A percentile compares a stretch with the other conserved stretches of the same genome.
Evolutionary conservation across 2,888 invertebrate genomes (phyloP).

Genomic region (Lepidocyrtinus sp.): DNA sequence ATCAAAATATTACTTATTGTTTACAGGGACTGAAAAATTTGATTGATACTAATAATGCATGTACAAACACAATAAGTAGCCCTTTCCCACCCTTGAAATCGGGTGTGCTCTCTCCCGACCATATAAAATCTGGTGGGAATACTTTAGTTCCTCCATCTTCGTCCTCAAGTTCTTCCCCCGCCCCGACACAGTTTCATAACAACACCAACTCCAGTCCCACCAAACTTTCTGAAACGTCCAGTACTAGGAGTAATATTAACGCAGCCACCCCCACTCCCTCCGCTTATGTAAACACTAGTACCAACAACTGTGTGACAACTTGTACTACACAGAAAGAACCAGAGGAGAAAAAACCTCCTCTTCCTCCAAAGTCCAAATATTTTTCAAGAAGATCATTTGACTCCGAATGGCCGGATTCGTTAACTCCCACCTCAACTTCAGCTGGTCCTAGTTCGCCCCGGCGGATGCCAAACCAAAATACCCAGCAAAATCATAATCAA

Average conservation of each 20-base stretch:
- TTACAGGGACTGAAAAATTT: slow-evolving; percentile 66
- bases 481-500: not conserved
- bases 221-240: slow-evolving; percentile 23
- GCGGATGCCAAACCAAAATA: slow-evolving; percentile 22
- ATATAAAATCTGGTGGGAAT: not conserved
- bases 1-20: not conserved
- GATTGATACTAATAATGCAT: slow-evolving; percentile 67
- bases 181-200: not conserved
- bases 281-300: not conserved
- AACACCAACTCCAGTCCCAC: slow-evolving; percentile 25
- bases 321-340: slow-evolving; percentile 18
- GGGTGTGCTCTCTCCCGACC: slow-evolving; percentile 44
- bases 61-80: slow-evolving; percentile 30
- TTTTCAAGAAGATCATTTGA: slow-evolving; percentile 68
- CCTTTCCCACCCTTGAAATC: slow-evolving; percentile 48
- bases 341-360: slow-evolving; percentile 56
- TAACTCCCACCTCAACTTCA: slow-evolving; percentile 46
- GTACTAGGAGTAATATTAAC: slow-evolving; percentile 30
- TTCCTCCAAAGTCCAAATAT: slow-evolving; percentile 68
- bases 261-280: slow-evolving; percentile 17
- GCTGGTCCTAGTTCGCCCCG: slow-evolving; percentile 45
- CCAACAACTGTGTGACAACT: slow-evolving; percentile 8
- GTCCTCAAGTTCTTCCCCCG: slow-evolving; percentile 3
- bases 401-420: slow-evolving; percentile 58
- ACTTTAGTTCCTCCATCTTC: not conserved